A percentile compares a stretch with the other conserved stretches of the same genome.
Conservation (phyloP, 2,113 vertebrate genomes). For the Craseonycteris thonglongyai region DNA sequence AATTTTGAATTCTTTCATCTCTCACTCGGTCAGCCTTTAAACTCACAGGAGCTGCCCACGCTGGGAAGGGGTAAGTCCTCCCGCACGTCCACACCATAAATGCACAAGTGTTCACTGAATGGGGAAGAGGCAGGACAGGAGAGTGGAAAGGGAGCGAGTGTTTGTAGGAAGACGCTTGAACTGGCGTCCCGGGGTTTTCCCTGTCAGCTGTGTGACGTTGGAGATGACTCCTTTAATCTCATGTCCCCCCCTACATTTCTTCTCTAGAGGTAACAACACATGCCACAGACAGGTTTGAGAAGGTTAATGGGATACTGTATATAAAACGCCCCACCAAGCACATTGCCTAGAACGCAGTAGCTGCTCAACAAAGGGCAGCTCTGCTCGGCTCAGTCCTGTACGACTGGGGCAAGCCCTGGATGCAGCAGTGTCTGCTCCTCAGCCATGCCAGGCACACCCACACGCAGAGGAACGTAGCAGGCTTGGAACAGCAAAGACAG, state of each 20-base stretch:
- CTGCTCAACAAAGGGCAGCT: constrained; percentile 3
- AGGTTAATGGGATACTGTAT: background rate
- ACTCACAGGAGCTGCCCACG: background rate
- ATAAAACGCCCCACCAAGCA: background rate
- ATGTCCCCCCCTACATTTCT: background rate
- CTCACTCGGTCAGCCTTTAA: background rate
- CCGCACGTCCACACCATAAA: background rate
- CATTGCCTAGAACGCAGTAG: constrained; percentile 15
- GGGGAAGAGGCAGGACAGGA: background rate
- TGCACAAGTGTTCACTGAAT: background rate
- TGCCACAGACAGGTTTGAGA: background rate
- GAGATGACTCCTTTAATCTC: background rate
- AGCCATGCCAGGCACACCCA: constrained; percentile 41
- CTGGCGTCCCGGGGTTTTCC: background rate
- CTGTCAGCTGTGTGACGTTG: background rate
- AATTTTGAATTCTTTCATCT: constrained; percentile 9
- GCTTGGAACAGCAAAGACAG: constrained; percentile 25
- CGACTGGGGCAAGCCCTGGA: constrained; percentile 1
- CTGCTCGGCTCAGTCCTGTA: background rate
- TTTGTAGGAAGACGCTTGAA: background rate
- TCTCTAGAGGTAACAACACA: background rate
- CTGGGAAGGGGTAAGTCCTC: background rate
- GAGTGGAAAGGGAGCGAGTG: background rate
- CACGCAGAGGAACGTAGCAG: background rate
- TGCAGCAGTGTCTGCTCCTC: constrained; percentile 21